Conservation (phyloP, 1,140 invertebrate genomes). For the Pomacea maculata region DNA sequence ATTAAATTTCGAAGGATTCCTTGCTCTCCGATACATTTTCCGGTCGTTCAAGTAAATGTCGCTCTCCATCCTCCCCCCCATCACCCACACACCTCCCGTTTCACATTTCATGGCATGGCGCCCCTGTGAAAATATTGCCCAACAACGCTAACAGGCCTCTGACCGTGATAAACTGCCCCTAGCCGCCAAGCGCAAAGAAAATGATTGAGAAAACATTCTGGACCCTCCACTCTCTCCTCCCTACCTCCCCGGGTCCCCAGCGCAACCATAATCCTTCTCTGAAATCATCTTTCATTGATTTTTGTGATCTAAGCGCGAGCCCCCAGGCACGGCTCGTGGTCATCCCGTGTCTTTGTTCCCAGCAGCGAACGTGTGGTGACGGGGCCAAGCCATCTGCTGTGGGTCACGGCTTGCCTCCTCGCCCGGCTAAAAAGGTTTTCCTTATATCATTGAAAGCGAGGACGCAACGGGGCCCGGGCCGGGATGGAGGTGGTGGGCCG, state of each 20-base stretch:
- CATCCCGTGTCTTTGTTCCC: conserved; percentile 6
- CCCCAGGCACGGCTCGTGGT: not conserved
- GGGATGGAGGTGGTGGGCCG: not conserved
- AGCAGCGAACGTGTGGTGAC: not conserved
- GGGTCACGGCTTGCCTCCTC: conserved; percentile 6
- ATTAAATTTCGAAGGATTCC: not conserved
- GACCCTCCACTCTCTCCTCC: not conserved
- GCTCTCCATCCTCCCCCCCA: not conserved
- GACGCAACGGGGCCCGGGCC: conserved; percentile 1
- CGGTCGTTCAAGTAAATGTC: not conserved
- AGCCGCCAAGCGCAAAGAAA: conserved; percentile 1
- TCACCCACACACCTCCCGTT: too few species aligned
- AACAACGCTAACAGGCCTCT: conserved; percentile 7
- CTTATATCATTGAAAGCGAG: not conserved
- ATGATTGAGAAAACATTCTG: conserved; percentile 10
- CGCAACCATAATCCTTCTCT: conserved; percentile 5
- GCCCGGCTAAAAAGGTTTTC: not conserved
- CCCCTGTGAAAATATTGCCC: not conserved
- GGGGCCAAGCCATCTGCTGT: conserved; percentile 4
- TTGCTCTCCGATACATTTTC: conserved; percentile 3
- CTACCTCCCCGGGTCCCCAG: not conserved
- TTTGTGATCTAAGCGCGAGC: conserved; percentile 12
- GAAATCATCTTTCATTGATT: conserved; percentile 10
- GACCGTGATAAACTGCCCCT: not conserved
- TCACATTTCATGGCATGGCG: not conserved